Evolutionary conservation across 1,140 invertebrate genomes (phyloP).

Genomic region (Drosophila littoralis): DNA sequence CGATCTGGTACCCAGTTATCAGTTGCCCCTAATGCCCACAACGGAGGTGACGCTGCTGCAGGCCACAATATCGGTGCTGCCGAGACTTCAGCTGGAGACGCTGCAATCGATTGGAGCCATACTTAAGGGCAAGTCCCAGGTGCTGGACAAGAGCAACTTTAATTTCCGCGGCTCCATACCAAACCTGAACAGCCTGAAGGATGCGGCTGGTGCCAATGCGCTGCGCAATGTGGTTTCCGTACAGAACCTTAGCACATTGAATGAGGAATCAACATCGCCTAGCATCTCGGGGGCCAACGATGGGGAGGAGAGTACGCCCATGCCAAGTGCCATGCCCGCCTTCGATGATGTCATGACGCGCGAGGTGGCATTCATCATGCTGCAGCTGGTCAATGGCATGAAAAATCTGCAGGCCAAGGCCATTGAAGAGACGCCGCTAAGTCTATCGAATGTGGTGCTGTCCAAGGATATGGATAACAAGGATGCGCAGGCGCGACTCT

Average conservation of each 20-base stretch:
- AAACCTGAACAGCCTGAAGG: conserved; percentile 68
- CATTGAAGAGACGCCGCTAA: conserved; percentile 90
- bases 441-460: conserved; percentile 86
- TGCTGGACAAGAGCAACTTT: conserved; percentile 82
- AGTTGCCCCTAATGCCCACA: conserved; percentile 84
- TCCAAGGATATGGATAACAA: conserved; percentile 86
- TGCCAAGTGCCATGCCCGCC: conserved; percentile 68
- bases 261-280: conserved; percentile 63
- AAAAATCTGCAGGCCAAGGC: conserved; percentile 93
- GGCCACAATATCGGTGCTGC: conserved; percentile 91
- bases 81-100: conserved; percentile 89
- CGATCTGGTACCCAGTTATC: conserved; percentile 89
- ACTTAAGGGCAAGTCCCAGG: conserved; percentile 85
- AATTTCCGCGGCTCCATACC: conserved; percentile 83
- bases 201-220: conserved; percentile 35
- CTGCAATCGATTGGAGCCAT: conserved; percentile 88
- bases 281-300: conserved; percentile 16
- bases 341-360: conserved; percentile 84
- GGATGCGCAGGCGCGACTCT: conserved; percentile 87
- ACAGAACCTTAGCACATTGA: conserved; percentile 77
- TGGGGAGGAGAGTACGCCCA: conserved; percentile 51
- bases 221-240: conserved; percentile 79
- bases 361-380: conserved; percentile 89
- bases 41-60: conserved; percentile 86
- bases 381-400: conserved; percentile 92